Evolutionary conservation across 2,797 vertebrate genomes (phyloP), one percentile per base, ranked within the genome.

Genomic region (Xerus rutilus): DNA sequence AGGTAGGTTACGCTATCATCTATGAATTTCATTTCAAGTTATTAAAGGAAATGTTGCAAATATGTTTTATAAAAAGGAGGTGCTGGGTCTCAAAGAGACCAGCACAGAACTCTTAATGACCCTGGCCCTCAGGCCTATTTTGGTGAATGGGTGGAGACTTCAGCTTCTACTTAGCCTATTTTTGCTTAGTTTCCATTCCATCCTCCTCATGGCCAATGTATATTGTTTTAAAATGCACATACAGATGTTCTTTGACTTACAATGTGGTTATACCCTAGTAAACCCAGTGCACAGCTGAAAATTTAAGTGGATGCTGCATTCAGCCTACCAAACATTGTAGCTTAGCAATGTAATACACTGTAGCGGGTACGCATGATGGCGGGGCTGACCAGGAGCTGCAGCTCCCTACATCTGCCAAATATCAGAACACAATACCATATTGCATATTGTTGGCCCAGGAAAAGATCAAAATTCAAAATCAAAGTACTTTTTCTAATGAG

Each of bases 121-220:
- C 39, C 30, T 15, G 77, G 54, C 14, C 20, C 28, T 7, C 15
- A 45, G 4, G 47, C 10, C n/a, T 3, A 43, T 32, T 77, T 88
- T 43, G 59, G 35, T 39, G 28, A 85, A 7, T 1, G 7, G 25
- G 47, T 18, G 54, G 64, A 65, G 59, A 13, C 12, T 64, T 76
- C 57, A 15, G 21, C 59, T 35, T 85, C 65, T 28, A 74, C 43
- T 15, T n/a, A 62, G 59, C 10, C 59, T 35, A 3, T 12, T 39
- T 54, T 35, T 20, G 25, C 20, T 76, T 32, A 69, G 49, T 35
- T 90, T 89, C 45, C 30, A 64, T 54, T 23, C 49, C 6, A 52
- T 15, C 5, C 52, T 43, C 14, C 35, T 93, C 0, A 0, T 0
- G n/a, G 14, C 35, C 43, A 52, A 6, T 0, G 25, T 30, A 3